Evolutionary conservation across 1,140 invertebrate species (phyloP), one percentile per base, ranked within the genome.

Genomic region (Triops longicaudatus): DNA sequence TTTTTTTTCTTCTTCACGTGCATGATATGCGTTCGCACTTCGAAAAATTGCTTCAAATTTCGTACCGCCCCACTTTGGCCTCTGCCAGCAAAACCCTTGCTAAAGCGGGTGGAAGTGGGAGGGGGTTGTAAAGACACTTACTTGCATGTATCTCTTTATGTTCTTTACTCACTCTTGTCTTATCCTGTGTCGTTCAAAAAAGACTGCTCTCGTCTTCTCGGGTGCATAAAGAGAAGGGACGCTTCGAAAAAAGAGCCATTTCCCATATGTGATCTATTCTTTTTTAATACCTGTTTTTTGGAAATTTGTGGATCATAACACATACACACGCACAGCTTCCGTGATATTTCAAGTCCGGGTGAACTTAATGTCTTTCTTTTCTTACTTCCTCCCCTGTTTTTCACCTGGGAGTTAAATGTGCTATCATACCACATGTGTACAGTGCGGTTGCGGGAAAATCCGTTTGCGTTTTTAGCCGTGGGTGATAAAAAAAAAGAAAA

Each of bases 351-450:
- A 63, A 63, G 50, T 63, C 50, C 50, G 50, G 50, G 22, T 63
- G 50, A 63, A 22, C n/a, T 63, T 63, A 63, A 63, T 63, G 50
- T 63, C 50, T 63, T 63, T 63, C 50, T 63, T 63, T 63, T 63
- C n/a, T 63, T 63, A 22, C 50, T 63, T 63, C 50, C 50, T 22
- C 50, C 22, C 22, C 22, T 17, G 17, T 63, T 63, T 63, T 63
- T 17, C 50, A 6, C 50, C 14, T 14, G 50, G 22, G 50, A n/a
- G 6, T 63, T 63, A 63, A 22, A 63, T n/a, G 50, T 63, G 50
- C 50, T 11, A 63, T 63, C 17, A 63, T 63, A n/a, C 22, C 10
- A 9, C 22, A 22, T 17, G 14, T 63, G n/a, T 63, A 17, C 22
- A 22, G 50, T 17, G 50, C 22, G 50, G 50, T 63, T 63, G 50